These are phyloP conservation scores for Heliothis peltigera DNA, from an alignment of 2,888 invertebrate species.

Conservation along the genomic window DNA sequence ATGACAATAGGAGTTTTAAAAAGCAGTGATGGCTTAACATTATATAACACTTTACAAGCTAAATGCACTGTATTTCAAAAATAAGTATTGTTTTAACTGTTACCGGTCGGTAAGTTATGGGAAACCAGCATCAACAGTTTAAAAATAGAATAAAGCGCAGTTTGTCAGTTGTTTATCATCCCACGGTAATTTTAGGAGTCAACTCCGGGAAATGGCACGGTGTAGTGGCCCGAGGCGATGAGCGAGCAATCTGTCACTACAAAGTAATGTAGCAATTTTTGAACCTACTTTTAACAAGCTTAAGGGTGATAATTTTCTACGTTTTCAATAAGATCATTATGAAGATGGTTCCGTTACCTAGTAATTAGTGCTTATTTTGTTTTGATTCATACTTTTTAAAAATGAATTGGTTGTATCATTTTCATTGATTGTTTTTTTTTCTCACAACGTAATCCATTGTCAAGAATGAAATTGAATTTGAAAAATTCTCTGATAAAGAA, in stretches of 20 bases:
- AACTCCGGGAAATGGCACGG: conserved; percentile 41
- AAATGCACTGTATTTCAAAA: neutral
- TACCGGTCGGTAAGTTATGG: neutral
- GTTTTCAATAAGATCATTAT: neutral
- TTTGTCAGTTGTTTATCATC: conserved; percentile 45
- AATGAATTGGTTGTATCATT: too few relatives aligned
- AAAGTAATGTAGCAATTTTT: conserved; percentile 35
- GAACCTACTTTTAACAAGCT: conserved; percentile 16
- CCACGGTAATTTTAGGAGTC: conserved; percentile 47
- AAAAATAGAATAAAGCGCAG: conserved; percentile 36
- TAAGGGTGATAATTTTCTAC: neutral
- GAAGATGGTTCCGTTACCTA: neutral
- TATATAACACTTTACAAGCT: neutral
- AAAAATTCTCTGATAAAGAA: too few relatives aligned
- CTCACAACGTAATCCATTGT: too few relatives aligned
- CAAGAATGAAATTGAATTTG: too few relatives aligned
- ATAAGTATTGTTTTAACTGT: too few relatives aligned
- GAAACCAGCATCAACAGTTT: conserved; percentile 1
- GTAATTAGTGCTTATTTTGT: neutral
- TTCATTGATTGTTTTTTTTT: too few relatives aligned
- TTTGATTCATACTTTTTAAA: too few relatives aligned
- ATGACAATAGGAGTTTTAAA: neutral
- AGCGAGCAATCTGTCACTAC: conserved; percentile 39
- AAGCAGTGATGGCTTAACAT: neutral
- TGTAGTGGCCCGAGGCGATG: conserved; percentile 28